Base-by-base conservation (phyloP, 2,888 invertebrate genomes). In the Mythimna impura region DNA sequence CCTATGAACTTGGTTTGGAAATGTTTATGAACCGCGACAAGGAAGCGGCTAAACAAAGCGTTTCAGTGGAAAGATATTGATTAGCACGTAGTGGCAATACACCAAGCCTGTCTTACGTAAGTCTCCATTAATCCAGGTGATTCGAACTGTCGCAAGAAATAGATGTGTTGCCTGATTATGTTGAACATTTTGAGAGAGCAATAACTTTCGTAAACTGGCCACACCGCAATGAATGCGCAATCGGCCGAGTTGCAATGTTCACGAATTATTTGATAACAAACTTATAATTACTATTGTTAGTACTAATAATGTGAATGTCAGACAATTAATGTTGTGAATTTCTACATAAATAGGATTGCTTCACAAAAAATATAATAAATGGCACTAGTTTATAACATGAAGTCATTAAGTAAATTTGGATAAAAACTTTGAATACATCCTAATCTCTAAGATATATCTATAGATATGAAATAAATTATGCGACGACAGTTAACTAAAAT, bases 211-310 rank as follows among this genome's bases (percentile, higher is more conserved):
- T 84, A 89, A 89, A 85, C 80, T 77, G 78, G 66, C 80, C 66
- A 79, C 76, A 54, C 22, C 78, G 82, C 78, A 81, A 71, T 58
- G 63, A 60, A 62, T 79, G 73, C 83, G 87, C 88, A 88, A 89
- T 83, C 83, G 87, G 81, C 88, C 87, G 89, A 81, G 80, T 86
- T 89, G 81, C 69, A 76, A 74, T 82, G 74, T 89, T 87, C 88
- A 89, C 87, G 87, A 83, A 82, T 90, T 78, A 87, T 89, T 91
- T 89, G 81, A 85, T 86, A 86, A 85, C 86, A 88, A 87, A 87
- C 85, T 83, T 87, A 84, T 86, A 85, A 86, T 86, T 83, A 73
- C 82, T 78, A 71, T 73, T 76, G 70, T 75, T 66, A 60, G 58
- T 82, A 73, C 81, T 81, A 78, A 71, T 83, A 82, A 76, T 73